phyloP scores from a whole-genome alignment of 2,888 invertebrate species.

The Catocala sponsa region DNA sequence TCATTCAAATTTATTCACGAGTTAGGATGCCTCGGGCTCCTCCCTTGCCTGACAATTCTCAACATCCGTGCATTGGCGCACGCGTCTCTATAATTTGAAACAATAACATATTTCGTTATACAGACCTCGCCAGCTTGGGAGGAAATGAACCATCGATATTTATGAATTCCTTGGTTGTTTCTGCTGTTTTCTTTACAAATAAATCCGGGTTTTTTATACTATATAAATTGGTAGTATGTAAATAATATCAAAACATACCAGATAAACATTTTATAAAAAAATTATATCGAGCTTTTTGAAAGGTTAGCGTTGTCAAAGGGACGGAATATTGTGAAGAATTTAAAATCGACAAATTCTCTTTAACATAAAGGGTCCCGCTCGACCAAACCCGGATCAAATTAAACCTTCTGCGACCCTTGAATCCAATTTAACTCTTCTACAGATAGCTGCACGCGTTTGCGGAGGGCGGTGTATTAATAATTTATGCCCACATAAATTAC shows the following conservation, averaged over 20 bases:
- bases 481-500: conserved; percentile 76
- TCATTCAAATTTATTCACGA: conserved; percentile 80
- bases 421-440: conserved; percentile 78
- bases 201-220: too few species aligned
- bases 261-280: neutral
- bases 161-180: conserved; percentile 16
- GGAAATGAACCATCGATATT: conserved; percentile 30
- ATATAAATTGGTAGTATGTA: too few species aligned
- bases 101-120: conserved; percentile 32
- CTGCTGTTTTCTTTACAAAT: neutral
- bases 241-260: neutral
- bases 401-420: conserved; percentile 71
- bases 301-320: conserved; percentile 32
- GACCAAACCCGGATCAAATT: conserved; percentile 75
- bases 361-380: conserved; percentile 62
- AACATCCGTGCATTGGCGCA: conserved; percentile 40
- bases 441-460: conserved; percentile 61
- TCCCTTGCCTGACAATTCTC: conserved; percentile 40
- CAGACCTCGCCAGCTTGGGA: conserved; percentile 10
- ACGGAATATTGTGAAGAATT: conserved; percentile 55
- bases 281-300: neutral
- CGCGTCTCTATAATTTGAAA: conserved; percentile 48
- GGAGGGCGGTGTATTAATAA: conserved; percentile 68
- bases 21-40: conserved; percentile 50
- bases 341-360: conserved; percentile 64